Base-by-base conservation (phyloP, 2,888 invertebrate species). In the Ochropleura leucogaster region DNA sequence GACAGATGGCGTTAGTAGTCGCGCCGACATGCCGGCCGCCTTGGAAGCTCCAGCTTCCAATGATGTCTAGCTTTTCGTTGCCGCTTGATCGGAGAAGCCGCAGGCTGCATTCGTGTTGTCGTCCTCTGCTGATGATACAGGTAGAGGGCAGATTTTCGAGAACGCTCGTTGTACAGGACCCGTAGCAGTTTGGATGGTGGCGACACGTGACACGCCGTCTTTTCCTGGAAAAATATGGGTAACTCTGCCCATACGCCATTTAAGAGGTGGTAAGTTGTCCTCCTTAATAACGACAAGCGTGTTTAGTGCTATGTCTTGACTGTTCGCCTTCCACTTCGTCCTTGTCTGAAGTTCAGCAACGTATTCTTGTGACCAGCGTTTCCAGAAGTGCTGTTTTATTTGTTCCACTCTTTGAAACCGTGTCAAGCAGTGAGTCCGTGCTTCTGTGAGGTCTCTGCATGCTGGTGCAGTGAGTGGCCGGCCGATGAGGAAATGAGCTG, bases 131-230 rank as follows among this genome's bases (percentile, higher is more conserved):
- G 63, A 47, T 30, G 63, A 30, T 20, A 64, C 47, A 30, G 63
- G 63, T 20, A 64, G 63, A 20, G 30, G n/a, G 47, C 30, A 30
- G 30, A 30, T 30, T 30, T 30, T 30, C 30, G 30, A 30, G 30
- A 30, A 30, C 30, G 30, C 46, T 2, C 66, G 53, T 42, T 66
- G 51, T 40, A 53, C n/a, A 53, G 66, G 30, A 0, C 57, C 64
- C 40, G 72, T n/a, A 1, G 68, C 59, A 3, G 76, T 76, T n/a
- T 51, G 46, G 7, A 76, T 63, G 20, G n/a, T 30, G 7, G 76
- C 76, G 8, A 72, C 68, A 18, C 76, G 49, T 30, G 67, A 42
- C 4, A 76, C n/a, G 18, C 75, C 71, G 9, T 75, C 75, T 4
- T 55, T 75, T 16, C 70, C 72, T 16, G 72, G 57, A 40, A 59